Evolutionary conservation across 2,888 invertebrate genomes (phyloP), one percentile per base, ranked within the genome.

Genomic region (Dyspetes luteomarginatus): DNA sequence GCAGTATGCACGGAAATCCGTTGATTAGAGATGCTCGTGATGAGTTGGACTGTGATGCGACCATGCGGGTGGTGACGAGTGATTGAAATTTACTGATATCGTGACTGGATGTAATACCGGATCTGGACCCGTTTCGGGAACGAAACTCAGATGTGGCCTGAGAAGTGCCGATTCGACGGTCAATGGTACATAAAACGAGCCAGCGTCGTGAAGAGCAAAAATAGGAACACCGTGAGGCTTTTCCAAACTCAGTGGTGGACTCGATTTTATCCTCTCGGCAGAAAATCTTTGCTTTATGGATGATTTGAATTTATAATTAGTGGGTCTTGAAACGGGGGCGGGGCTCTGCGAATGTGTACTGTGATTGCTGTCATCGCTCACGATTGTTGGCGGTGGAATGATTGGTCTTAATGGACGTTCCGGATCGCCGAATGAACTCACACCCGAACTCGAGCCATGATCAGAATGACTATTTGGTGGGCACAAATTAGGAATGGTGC

Each of bases 241-340:
- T 69, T 90, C 88, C 15, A 72, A 71, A 19, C 60, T 64, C 3
- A 85, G 72, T 4, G 90, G 86, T 0, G 91, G 87, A 62, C 87
- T 88, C 7, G 88, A 92, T 89, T 93, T 93, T 83, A 93, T 92
- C 86, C 93, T 92, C 82, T 93, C 93, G n/a, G 92, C 92, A 68
- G 93, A 93, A 78, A 98, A 98, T 78, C 98, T 93, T 90, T 98
- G 95, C 89, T 98, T 97, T 85, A 98, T 98, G 89, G 96, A 97
- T 88, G 97, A 98, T 93, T 98, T 98, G 93, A 98, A 98, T 93
- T 98, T 98, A 93, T 98, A 98, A 0, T 95, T 95, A n/a, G 92
- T 88, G 7, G 91, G 91, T 81, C 88, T 86, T 67, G 85, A 80
- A 19, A 71, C 58, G 5, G 82, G 77, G 19, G 87, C 93, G 86